Base-by-base conservation (phyloP, 1,140 invertebrate genomes). In the Limonius californicus region DNA sequence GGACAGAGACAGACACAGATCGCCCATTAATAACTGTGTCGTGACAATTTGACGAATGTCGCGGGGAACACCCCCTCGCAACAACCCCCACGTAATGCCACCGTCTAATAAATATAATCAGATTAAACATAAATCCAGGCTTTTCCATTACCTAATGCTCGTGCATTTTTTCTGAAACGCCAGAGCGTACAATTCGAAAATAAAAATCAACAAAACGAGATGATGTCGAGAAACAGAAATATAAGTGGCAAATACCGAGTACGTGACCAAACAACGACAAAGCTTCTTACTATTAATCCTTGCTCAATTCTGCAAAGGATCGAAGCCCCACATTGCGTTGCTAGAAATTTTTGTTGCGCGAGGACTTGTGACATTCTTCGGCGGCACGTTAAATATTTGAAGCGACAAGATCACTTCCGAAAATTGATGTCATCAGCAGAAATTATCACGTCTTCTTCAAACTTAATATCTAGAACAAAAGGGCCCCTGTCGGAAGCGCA, bases 41-140 rank as follows among this genome's bases (percentile, higher is more conserved):
- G 68, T 72, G 68, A 72, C 70, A 70, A 70, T 68, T 67, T 70
- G 67, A 70, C 67, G 67, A 72, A 72, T 70, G 61, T 65, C 53
- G 27, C 32, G 32, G 35, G 62, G 18, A 65, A 66, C 66, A 70
- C 70, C 70, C 70, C 66, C 42, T 63, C 15, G 16, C 7, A 27
- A 32, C 53, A 55, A 19, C 27, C 55, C 35, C 27, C 35, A 39
- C 27, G 18, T 57, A 20, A 35, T 32, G 53, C 11, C 30, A 55
- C 20, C n/a, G 15, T 55, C 53, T 32, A 55, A 55, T 55, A 32
- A 55, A 23, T 55, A 55, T 55, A 55, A 55, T 55, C 53, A 27
- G 53, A 55, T 55, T 55, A 27, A 27, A 55, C 8, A 55, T n/a
- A 55, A 55, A 55, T 32, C 27, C 18, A 30, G 1, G 20, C 27